Evolutionary conservation across 2,797 vertebrate species (phyloP), one percentile per base, ranked within the genome.

Genomic region (Premnoplex brunnescens): DNA sequence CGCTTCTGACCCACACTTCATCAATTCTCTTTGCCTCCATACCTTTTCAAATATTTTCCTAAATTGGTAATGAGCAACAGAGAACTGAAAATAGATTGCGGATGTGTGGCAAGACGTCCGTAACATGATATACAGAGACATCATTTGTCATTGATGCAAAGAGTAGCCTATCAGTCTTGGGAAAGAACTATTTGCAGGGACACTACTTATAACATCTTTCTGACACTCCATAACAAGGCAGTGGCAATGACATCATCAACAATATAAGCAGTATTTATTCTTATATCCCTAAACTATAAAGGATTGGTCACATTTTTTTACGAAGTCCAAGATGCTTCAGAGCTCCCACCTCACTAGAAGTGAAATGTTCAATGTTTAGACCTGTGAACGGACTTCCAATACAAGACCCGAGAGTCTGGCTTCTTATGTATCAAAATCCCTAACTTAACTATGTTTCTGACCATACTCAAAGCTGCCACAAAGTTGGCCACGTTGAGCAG

Each of bases 1-100:
- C 36, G 69, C 36, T 86, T 81, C 49, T 92, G n/a, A 17, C n/a
- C 48, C 43, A 69, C 46, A 32, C 12, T 66, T 55, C 41, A 90
- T 74, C 44, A 82, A 73, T 93, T 56, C 28, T 78, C 30, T 74
- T 59, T 86, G 30, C 55, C 68, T 23, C 82, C 27, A 15, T 12
- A 85, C 90, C 74, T 92, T 90, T 84, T 88, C 79, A 84, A 44
- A 71, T 88, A 86, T 83, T 95, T 92, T 96, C 96, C 93, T 93
- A 96, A 95, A 95, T 2, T 63, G 91, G 91, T 91, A 91, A 92
- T 41, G 67, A 96, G 91, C 80, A 96, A 68, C 83, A 24, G 67
- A 93, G 67, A 90, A 91, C 89, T 97, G 91, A 96, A 97, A 97
- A 96, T 93, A 96, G 96, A 96, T 83, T 84, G 84, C 85, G 64